Percentiles rank a stretch among this genome's conserved stretches.
Conservation (phyloP, 2,888 invertebrate genomes). For the Caenorhabditis sp. region DNA sequence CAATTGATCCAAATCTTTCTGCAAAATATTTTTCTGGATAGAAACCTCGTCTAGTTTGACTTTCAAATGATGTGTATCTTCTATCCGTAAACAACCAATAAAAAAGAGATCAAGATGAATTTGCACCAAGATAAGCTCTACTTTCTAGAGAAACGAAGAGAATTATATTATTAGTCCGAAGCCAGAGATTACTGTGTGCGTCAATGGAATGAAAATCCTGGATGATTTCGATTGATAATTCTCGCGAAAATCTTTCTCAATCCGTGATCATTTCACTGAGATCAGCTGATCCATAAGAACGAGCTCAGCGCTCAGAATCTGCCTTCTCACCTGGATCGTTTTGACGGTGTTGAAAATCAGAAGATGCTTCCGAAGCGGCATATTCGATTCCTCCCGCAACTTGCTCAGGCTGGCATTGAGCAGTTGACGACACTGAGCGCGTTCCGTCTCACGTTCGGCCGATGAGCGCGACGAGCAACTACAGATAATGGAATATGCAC, state of each 20-base stretch:
- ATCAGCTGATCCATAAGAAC: not conserved
- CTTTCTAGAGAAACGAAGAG: not conserved
- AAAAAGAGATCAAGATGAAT: not conserved
- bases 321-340: slow-evolving; percentile 69
- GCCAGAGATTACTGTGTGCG: slow-evolving; percentile 14
- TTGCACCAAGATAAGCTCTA: not conserved
- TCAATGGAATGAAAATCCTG: slow-evolving; percentile 17
- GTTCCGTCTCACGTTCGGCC: slow-evolving; percentile 74
- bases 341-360: slow-evolving; percentile 76
- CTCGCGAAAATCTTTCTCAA: not conserved
- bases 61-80: not conserved
- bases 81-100: not conserved
- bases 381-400: slow-evolving; percentile 69
- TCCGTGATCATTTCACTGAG: slow-evolving; percentile 1
- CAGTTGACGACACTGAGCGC: slow-evolving; percentile 70
- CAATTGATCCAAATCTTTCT: slow-evolving; percentile 74
- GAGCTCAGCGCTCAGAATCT: slow-evolving; percentile 6
- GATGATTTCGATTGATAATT: not conserved
- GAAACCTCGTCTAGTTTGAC: not conserved
- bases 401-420: slow-evolving; percentile 72
- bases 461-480: slow-evolving; percentile 75
- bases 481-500: slow-evolving; percentile 4
- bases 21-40: slow-evolving; percentile 37
- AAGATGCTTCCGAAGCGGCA: slow-evolving; percentile 75
- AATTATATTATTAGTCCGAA: not conserved